phyloP scores from a whole-genome alignment of 2,888 invertebrate species.

The Cephus sareptanus region DNA sequence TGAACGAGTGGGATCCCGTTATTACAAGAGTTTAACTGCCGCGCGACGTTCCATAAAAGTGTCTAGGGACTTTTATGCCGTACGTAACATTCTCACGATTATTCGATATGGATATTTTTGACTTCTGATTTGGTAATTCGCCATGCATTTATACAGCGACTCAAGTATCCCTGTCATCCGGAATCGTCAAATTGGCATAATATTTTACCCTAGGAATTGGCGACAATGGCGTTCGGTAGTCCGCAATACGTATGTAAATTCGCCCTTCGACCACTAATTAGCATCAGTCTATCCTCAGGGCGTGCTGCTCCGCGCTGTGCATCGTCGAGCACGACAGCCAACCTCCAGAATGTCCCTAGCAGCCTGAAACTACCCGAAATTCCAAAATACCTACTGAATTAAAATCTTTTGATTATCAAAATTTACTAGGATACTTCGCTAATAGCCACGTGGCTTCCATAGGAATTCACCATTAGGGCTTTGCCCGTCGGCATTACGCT shows the following conservation, averaged over 20 bases:
- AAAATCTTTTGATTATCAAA: not conserved
- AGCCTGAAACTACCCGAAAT: not conserved
- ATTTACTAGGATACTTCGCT: not conserved
- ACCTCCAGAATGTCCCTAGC: not conserved
- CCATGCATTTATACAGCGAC: not conserved
- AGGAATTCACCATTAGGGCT: not conserved
- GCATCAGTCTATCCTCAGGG: not conserved
- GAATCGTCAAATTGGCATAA: not conserved
- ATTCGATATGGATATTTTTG: not conserved
- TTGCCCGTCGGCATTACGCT: not conserved
- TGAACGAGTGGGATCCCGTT: not conserved
- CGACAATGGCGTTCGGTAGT: not conserved
- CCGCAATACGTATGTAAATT: not conserved
- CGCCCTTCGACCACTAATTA: not conserved
- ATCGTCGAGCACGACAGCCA: not conserved
- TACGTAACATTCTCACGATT: not conserved
- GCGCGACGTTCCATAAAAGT: not conserved
- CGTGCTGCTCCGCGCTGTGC: not conserved
- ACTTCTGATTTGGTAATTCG: not conserved
- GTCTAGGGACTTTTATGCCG: not conserved
- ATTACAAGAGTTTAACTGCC: not conserved
- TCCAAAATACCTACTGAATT: not conserved
- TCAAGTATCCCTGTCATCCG: not conserved
- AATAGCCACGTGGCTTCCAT: not conserved
- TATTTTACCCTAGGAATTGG: not conserved